Percentiles rank a stretch among this genome's conserved stretches.
These are phyloP conservation scores for Pseudochromis fuscus DNA, from an alignment of 2,797 vertebrate species.

Conservation along the genomic window DNA sequence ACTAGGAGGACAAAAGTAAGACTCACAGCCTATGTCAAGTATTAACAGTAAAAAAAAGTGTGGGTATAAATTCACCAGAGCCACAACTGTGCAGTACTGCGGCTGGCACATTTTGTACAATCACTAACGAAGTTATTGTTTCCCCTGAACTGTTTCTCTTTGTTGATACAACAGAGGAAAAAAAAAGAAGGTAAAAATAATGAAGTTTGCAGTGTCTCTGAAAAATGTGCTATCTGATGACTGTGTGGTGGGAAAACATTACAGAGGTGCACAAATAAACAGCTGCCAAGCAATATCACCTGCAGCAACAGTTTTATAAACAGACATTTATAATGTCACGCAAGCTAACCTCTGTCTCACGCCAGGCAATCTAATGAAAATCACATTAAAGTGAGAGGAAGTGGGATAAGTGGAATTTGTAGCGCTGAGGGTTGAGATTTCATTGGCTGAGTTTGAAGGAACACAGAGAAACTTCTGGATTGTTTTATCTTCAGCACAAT, in stretches of 20 bases:
- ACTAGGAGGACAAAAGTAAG: background rate
- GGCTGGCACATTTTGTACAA: conserved; percentile 31
- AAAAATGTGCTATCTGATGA: conserved; percentile 54
- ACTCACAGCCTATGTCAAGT: conserved; percentile 8
- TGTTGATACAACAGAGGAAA: conserved; percentile 35
- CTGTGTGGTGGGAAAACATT: conserved; percentile 45
- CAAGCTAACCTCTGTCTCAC: conserved; percentile 55
- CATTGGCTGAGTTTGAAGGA: conserved; percentile 51
- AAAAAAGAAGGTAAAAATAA: conserved; percentile 40
- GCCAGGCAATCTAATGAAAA: conserved; percentile 69
- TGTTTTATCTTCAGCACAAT: conserved; percentile 26
- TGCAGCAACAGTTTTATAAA: conserved; percentile 67
- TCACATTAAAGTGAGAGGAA: conserved; percentile 69
- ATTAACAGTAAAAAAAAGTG: conserved; percentile 18
- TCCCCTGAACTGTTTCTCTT: conserved; percentile 28
- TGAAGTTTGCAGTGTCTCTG: conserved; percentile 44
- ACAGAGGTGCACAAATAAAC: conserved; percentile 61
- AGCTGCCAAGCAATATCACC: conserved; percentile 63
- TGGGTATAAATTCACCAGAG: conserved; percentile 12
- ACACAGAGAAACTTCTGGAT: conserved; percentile 37
- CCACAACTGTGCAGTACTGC: background rate
- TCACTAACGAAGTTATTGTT: conserved; percentile 52
- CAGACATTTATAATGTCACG: conserved; percentile 68
- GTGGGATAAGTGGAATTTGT: conserved; percentile 66
- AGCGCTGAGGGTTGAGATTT: conserved; percentile 46